Conservation (phyloP, 1,140 invertebrate genomes). For the Neotoxoptera formosana region DNA sequence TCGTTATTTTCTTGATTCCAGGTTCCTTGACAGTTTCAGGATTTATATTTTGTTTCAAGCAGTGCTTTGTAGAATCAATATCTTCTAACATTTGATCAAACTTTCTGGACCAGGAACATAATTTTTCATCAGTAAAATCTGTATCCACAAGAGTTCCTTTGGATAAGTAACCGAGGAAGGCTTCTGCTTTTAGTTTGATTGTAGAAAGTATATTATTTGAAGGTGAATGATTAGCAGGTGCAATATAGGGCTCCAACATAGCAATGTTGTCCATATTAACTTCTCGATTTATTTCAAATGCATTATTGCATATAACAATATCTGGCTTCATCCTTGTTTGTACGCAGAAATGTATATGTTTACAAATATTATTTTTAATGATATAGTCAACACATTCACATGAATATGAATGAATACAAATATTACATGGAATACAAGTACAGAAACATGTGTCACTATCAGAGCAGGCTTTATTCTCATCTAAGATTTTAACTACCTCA, state of each 20-base stretch:
- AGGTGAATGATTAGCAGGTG: background rate
- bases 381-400: no score
- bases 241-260: background rate
- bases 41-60: no score
- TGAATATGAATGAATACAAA: no score
- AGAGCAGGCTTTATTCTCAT: background rate
- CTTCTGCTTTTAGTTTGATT: slow-evolving; percentile 34
- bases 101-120: background rate
- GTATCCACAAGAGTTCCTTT: background rate
- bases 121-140: slow-evolving; percentile 22
- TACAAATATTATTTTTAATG: no score
- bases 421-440: slow-evolving; percentile 31
- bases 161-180: slow-evolving; percentile 30
- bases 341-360: slow-evolving; percentile 25
- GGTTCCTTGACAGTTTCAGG: no score
- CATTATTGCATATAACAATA: background rate
- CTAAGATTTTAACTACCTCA: background rate
- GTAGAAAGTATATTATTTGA: background rate
- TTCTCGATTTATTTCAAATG: background rate
- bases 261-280: background rate
- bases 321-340: slow-evolving; percentile 33
- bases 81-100: background rate
- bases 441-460: background rate
- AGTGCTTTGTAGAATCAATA: background rate
- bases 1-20: background rate